These are phyloP conservation scores for Osmerus mordax DNA, from an alignment of 2,113 vertebrate species.

Conservation along the genomic window DNA sequence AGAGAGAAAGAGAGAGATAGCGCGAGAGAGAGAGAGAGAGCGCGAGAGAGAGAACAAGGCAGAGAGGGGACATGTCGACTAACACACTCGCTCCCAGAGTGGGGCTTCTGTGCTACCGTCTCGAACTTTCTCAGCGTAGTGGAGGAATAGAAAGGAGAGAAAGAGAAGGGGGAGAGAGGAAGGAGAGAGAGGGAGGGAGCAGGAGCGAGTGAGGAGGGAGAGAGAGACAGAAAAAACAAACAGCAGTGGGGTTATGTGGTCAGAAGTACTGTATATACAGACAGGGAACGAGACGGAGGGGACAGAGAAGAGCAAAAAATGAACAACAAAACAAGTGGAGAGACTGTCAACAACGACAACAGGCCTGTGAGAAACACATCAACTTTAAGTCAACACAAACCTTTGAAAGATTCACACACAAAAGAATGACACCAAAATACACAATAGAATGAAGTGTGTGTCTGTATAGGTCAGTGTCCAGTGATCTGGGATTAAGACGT, in stretches of 20 bases:
- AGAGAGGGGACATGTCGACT: no score
- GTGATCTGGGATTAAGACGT: no score
- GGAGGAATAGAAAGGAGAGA: background rate
- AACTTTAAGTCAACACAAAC: no score
- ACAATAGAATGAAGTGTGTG: no score
- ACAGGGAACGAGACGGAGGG: background rate
- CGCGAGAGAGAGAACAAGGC: background rate
- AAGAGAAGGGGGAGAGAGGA: background rate
- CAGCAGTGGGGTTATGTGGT: background rate
- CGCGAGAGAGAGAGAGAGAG: background rate
- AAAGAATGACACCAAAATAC: no score
- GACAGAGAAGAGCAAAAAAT: background rate
- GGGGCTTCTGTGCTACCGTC: background rate
- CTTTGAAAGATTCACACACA: no score
- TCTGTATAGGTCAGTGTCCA: no score
- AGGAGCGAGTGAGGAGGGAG: background rate
- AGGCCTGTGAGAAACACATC: no score
- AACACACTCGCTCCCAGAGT: background rate
- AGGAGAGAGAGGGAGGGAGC: background rate
- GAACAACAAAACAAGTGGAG: background rate
- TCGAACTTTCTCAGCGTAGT: no score
- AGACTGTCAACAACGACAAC: background rate
- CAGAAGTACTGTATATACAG: background rate
- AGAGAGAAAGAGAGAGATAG: background rate
- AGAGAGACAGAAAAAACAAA: background rate